These are phyloP conservation scores for Nephotettix cincticeps DNA, from an alignment of 1,140 invertebrate genomes.

Conservation along the genomic window DNA sequence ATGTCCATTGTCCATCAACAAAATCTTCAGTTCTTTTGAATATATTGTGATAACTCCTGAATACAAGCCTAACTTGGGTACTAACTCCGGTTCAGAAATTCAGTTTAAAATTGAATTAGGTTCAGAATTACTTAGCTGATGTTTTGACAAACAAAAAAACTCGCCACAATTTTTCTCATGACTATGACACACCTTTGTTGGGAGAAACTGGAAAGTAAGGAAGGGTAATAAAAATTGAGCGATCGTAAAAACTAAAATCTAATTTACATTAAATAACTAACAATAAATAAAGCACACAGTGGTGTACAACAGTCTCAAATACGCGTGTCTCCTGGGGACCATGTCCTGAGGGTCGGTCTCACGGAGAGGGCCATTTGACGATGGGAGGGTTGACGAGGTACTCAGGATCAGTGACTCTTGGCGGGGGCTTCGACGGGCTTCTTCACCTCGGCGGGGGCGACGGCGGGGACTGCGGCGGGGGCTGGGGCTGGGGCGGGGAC, in stretches of 20 bases:
- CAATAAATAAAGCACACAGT: constrained; percentile 9
- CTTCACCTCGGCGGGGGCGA: constrained; percentile 21
- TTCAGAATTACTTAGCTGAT: no score
- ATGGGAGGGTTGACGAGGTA: neutral
- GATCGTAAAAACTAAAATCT: constrained; percentile 1
- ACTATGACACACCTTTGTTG: no score
- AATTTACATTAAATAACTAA: constrained; percentile 10
- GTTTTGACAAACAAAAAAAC: no score
- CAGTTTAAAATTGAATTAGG: no score
- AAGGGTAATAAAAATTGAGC: no score
- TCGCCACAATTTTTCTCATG: no score
- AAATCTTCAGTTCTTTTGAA: no score
- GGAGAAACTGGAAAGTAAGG: no score
- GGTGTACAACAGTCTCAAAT: neutral
- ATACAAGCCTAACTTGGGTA: no score
- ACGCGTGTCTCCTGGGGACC: constrained; percentile 3
- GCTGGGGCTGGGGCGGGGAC: constrained; percentile 32
- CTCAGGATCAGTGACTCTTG: neutral
- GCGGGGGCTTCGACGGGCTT: constrained; percentile 2
- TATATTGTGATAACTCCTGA: no score
- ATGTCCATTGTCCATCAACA: no score
- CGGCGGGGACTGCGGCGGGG: constrained; percentile 28
- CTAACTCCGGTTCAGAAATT: no score
- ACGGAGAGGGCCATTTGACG: neutral
- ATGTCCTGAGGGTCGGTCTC: neutral